Evolutionary conservation across 2,888 invertebrate genomes (phyloP).

Genomic region (Eledona agricola): DNA sequence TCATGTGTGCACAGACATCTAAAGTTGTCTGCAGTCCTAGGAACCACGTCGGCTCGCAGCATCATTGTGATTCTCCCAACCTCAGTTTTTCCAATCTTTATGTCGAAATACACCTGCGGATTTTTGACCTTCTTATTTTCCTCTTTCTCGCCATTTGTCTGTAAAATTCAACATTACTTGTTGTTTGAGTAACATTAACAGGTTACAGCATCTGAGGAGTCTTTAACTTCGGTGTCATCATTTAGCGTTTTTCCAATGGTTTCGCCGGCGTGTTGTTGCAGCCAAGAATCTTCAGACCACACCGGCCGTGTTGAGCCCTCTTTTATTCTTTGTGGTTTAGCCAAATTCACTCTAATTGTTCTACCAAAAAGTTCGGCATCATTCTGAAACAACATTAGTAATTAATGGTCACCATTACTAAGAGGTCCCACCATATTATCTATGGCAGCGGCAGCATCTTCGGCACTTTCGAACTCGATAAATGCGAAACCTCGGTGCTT

Average conservation of each 20-base stretch:
- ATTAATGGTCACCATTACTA: slow-evolving; percentile 38
- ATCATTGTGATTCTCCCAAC: slow-evolving; percentile 92
- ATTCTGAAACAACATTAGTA: slow-evolving; percentile 71
- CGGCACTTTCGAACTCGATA: slow-evolving; percentile 95
- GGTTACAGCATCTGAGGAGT: slow-evolving; percentile 18
- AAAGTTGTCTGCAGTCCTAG: slow-evolving; percentile 95
- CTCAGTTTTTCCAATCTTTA: slow-evolving; percentile 88
- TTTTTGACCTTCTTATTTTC: slow-evolving; percentile 68
- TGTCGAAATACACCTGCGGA: slow-evolving; percentile 96
- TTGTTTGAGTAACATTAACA: slow-evolving; percentile 7
- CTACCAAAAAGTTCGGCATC: slow-evolving; percentile 97
- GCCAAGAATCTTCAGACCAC: slow-evolving; percentile 98
- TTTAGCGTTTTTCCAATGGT: slow-evolving; percentile 67
- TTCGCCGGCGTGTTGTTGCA: slow-evolving; percentile 97
- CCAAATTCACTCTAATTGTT: slow-evolving; percentile 95
- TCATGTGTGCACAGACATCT: slow-evolving; percentile 93
- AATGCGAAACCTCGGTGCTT: slow-evolving; percentile 99
- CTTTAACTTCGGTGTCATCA: slow-evolving; percentile 56
- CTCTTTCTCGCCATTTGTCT: slow-evolving; percentile 35
- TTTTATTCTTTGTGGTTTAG: slow-evolving; percentile 95
- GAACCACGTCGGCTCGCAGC: slow-evolving; percentile 90
- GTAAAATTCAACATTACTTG: slow-evolving; percentile 13
- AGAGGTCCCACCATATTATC: slow-evolving; percentile 91
- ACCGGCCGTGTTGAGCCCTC: slow-evolving; percentile 95
- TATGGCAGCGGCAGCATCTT: slow-evolving; percentile 98